These are phyloP conservation scores for Aquatica leii DNA, from an alignment of 2,888 invertebrate genomes.

Conservation along the genomic window DNA sequence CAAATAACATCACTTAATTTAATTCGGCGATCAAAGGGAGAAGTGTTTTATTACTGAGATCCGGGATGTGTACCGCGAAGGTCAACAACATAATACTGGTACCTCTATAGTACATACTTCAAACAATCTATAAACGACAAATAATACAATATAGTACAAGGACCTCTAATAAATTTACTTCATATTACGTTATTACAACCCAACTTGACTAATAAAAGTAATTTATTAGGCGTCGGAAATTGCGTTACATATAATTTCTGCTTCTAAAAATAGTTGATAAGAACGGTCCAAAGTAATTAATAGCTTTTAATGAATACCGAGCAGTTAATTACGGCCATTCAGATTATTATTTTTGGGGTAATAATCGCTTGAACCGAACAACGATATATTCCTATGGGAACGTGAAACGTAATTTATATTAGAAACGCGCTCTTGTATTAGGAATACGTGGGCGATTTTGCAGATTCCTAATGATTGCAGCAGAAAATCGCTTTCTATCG, in stretches of 20 bases:
- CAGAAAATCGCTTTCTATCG: slow-evolving; percentile 31
- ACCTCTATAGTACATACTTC: slow-evolving; percentile 34
- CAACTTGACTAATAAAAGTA: slow-evolving; percentile 23
- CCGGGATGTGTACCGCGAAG: slow-evolving; percentile 36
- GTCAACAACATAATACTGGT: slow-evolving; percentile 35
- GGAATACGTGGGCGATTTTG: slow-evolving; percentile 30
- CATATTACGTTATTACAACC: slow-evolving; percentile 17
- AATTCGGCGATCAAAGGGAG: slow-evolving; percentile 37
- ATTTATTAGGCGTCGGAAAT: slow-evolving; percentile 25
- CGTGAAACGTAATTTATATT: slow-evolving; percentile 30
- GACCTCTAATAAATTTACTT: slow-evolving; percentile 17
- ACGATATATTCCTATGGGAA: slow-evolving; percentile 25
- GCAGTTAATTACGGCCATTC: slow-evolving; percentile 21
- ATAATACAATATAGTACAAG: slow-evolving; percentile 13
- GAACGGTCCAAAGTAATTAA: slow-evolving; percentile 11
- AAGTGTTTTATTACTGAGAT: slow-evolving; percentile 38
- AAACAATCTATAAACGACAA: slow-evolving; percentile 31
- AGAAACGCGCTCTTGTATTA: slow-evolving; percentile 28
- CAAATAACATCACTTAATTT: slow-evolving; percentile 38
- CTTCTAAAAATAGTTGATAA: slow-evolving; percentile 23
- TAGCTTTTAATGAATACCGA: slow-evolving; percentile 18
- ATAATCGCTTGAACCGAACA: slow-evolving; percentile 15
- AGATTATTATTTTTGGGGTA: slow-evolving; percentile 23
- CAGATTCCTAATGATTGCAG: slow-evolving; percentile 30
- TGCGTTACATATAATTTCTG: slow-evolving; percentile 10